phyloP scores from a whole-genome alignment of 2,888 invertebrate species.

The Epistrophella euchroma region DNA sequence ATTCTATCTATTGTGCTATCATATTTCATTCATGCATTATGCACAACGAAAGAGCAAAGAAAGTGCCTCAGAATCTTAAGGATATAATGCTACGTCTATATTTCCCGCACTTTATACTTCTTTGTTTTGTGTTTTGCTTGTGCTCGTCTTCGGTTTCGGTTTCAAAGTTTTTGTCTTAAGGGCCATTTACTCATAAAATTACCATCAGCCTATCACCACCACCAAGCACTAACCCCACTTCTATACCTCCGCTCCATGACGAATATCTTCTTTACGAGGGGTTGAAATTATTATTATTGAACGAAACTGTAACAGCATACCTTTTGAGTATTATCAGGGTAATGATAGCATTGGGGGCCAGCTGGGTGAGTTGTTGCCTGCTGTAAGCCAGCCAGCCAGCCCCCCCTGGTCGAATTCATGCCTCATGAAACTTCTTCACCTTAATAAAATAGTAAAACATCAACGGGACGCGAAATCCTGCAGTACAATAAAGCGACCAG shows the following conservation, averaged over 20 bases:
- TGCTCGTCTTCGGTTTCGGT: conserved; percentile 52
- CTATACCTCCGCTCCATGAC: neutral
- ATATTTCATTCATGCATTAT: conserved; percentile 76
- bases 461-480: conserved; percentile 62
- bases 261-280: conserved; percentile 5
- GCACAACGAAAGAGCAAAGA: conserved; percentile 63
- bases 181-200: conserved; percentile 76
- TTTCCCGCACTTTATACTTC: conserved; percentile 7
- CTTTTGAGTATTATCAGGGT: conserved; percentile 64
- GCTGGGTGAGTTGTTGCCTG: neutral
- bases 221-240: conserved; percentile 33
- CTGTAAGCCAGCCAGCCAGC: conserved; percentile 34
- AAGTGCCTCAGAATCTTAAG: conserved; percentile 50
- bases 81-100: conserved; percentile 57
- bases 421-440: conserved; percentile 70
- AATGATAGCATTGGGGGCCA: conserved; percentile 40
- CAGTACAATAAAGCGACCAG: conserved; percentile 60
- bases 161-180: conserved; percentile 73
- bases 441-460: conserved; percentile 59
- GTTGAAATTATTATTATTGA: conserved; percentile 70
- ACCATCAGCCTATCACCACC: conserved; percentile 74
- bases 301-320: conserved; percentile 62
- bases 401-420: conserved; percentile 44
- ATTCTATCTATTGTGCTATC: conserved; percentile 66
- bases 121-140: conserved; percentile 12